Percentiles rank a stretch among this genome's conserved stretches.
Evolutionary conservation across 35 echinoderm and acorn worm genomes (phyloP).

Genomic region (Ophiothrix spiculata): DNA sequence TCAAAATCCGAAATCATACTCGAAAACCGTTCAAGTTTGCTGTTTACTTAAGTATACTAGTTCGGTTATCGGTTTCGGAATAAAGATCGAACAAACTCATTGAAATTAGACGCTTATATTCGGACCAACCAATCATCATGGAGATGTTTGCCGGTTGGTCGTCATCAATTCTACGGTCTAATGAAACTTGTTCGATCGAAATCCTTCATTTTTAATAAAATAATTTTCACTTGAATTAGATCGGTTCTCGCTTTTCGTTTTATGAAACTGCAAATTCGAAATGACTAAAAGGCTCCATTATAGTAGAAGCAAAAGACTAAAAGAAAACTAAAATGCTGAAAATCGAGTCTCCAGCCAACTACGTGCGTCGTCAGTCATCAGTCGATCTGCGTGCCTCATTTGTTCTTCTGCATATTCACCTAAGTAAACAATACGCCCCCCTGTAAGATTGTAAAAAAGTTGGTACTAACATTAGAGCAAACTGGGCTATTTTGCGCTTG

Average conservation of each 20-base stretch:
- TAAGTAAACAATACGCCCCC: conserved; percentile 24
- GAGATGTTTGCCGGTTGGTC: neutral
- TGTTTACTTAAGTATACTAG: too few species aligned
- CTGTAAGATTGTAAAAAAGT: too few species aligned
- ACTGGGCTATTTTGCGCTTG: too few species aligned
- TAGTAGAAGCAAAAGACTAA: neutral
- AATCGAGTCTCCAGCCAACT: conserved; percentile 17
- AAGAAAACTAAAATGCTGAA: neutral
- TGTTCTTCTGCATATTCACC: conserved; percentile 26
- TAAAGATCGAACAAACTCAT: too few species aligned
- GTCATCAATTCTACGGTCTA: neutral
- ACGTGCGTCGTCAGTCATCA: conserved; percentile 43
- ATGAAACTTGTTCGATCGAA: neutral
- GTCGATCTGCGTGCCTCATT: conserved; percentile 28
- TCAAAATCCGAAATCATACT: too few species aligned
- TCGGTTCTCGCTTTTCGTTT: neutral
- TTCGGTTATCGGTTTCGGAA: too few species aligned
- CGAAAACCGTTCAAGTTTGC: too few species aligned
- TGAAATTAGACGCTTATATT: too few species aligned
- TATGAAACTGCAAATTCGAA: neutral
- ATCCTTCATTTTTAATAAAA: neutral
- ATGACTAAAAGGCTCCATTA: neutral
- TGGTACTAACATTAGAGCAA: too few species aligned
- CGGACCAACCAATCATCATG: neutral
- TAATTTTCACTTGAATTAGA: neutral